Evolutionary conservation across 2,888 invertebrate genomes (phyloP), one percentile per base, ranked within the genome.

Genomic region (Nomada fabriciana): DNA sequence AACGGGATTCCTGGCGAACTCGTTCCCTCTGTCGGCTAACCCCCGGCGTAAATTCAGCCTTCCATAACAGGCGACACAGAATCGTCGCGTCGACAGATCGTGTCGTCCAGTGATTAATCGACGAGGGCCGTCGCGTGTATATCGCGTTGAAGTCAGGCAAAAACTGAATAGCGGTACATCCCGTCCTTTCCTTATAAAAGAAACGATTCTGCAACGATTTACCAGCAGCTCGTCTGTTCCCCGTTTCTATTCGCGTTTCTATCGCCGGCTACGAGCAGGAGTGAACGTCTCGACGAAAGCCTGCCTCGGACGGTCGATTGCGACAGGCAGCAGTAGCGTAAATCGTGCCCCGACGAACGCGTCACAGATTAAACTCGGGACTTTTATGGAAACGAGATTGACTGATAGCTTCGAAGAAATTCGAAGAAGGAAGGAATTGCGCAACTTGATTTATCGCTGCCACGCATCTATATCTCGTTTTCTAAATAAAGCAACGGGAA

Each of bases 71-170:
- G 61, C 57, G 55, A 72, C 75, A 76, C 69, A 82, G 36, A 7
- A 78, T 75, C 74, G 63, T 52, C 78, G 69, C 77, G 68, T 60
- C 82, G 70, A 71, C 73, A 59, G 36, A 13, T 52, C 29, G n/a
- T 70, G 83, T 83, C 83, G 53, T 69, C 75, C 65, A 52, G 68
- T 83, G 83, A 84, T 84, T 84, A 84, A 84, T 84, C 79, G 82
- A 55, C 53, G 63, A 63, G 47, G 50, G 43, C 23, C 7, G 18
- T 57, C 42, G 64, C 61, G 68, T 69, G 70, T 72, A 77, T 61
- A 76, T 82, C 72, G 60, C 74, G 61, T 70, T n/a, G 74, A 71
- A 63, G 76, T 59, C 63, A 53, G 43, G 65, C 53, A 73, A 63
- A 80, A 52, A 69, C 57, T 53, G 47, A 13, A 15, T 68, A 64